Evolutionary conservation across 2,113 vertebrate genomes (phyloP), one percentile per base, ranked within the genome.

Genomic region (Larimichthys polyactis): DNA sequence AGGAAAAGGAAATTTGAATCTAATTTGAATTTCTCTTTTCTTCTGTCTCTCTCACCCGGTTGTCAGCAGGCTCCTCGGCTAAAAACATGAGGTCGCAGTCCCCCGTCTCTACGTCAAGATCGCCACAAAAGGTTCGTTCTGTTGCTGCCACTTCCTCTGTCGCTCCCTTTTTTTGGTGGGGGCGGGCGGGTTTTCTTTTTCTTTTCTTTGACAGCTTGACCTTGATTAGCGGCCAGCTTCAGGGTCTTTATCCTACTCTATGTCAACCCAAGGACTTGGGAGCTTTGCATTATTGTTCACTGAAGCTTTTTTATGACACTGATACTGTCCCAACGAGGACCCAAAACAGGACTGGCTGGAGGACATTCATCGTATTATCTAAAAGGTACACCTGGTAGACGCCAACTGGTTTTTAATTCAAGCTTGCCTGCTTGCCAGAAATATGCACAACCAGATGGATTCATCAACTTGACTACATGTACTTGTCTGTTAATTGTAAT

Each of bases 51-150:
- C 79, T 81, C 75, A 44, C 75, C 75, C 69, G 44, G 40, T 46
- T 84, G 79, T 89, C 89, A 85, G 90, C 96, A 99, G 97, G 96
- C 74, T 99, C 97, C 68, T 97, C 97, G 72, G 96, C 96, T 88
- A 98, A 97, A 94, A 97, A 95, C 81, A 93, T 96, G 64, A 95
- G 96, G 65, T 94, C 97, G 0, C 91, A 97, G 76, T 99, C 98
- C 11, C 97, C 97, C 4, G 96, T 96, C 22, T 94, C 96, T 71
- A 94, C 95, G 16, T 97, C 97, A 81, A 96, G 97, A 93, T 99
- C 98, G 48, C 97, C 98, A 22, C 93, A 99, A 94, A 99, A 99
- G 98, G 98, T 99, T 95, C 14, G 93, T 93, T 68, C 15, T 10
- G 49, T 83, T 71, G 29, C 69, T 58, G 46, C 83, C 76, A 52